Percentiles rank a stretch among this genome's conserved stretches.
phyloP scores from a whole-genome alignment of 1,140 invertebrate genomes.

The Lordiphosa collinella region DNA sequence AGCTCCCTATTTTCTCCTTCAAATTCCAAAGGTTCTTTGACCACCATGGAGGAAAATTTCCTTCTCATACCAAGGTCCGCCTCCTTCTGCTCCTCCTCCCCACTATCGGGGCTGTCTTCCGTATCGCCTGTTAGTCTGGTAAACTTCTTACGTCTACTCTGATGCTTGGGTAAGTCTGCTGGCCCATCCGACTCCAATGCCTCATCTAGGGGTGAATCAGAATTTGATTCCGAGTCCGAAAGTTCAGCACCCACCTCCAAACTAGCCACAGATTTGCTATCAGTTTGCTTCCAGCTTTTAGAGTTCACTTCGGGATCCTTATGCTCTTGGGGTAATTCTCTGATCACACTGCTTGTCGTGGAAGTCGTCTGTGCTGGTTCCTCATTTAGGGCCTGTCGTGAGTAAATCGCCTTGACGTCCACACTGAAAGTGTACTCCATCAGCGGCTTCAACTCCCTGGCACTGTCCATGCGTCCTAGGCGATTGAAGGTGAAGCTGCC shows the following conservation, averaged over 20 bases:
- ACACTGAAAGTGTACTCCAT: slow-evolving; percentile 59
- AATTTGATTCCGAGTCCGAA: slow-evolving; percentile 25
- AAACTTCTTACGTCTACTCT: slow-evolving; percentile 26
- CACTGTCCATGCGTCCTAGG: slow-evolving; percentile 40
- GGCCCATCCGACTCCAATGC: background rate
- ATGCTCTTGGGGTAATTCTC: slow-evolving; percentile 20
- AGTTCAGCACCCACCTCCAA: slow-evolving; percentile 40
- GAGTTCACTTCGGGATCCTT: background rate
- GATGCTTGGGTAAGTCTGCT: background rate
- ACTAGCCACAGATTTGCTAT: slow-evolving; percentile 11
- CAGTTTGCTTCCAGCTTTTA: background rate
- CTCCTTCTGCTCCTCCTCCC: background rate
- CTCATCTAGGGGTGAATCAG: background rate
- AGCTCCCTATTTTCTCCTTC: background rate
- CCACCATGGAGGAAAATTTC: background rate
- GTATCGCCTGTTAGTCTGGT: slow-evolving; percentile 1
- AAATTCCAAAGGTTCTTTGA: background rate
- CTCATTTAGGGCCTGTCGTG: background rate
- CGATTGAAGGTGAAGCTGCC: slow-evolving; percentile 55
- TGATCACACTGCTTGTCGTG: slow-evolving; percentile 12
- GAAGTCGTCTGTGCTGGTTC: slow-evolving; percentile 1
- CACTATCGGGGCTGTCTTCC: background rate
- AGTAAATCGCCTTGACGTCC: slow-evolving; percentile 38
- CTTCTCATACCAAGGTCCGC: background rate
- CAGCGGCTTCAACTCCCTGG: slow-evolving; percentile 42